phyloP scores from a whole-genome alignment of 2,888 invertebrate species.

The Polydrusus tereticollis region DNA sequence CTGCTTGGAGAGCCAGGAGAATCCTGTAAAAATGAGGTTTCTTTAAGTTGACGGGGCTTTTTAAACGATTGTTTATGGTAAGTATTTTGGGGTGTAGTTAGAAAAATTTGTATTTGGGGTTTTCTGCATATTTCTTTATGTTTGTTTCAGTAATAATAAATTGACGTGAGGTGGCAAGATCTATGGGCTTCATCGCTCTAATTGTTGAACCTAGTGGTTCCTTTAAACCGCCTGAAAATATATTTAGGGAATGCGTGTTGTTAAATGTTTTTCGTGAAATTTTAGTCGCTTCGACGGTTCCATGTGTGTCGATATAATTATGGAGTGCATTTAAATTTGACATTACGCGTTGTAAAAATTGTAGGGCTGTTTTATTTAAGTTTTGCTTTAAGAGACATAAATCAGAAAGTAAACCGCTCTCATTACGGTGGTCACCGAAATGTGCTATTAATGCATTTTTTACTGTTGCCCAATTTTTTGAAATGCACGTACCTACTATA shows the following conservation, averaged over 20 bases:
- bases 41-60: too few species aligned
- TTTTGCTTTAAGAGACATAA: not conserved
- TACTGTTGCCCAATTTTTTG: not conserved
- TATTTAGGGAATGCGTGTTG: not conserved
- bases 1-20: too few species aligned
- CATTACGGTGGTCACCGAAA: not conserved
- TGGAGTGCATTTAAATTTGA: not conserved
- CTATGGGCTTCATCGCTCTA: not conserved
- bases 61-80: too few species aligned
- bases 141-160: not conserved
- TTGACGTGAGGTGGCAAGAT: not conserved
- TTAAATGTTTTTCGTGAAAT: not conserved
- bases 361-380: not conserved
- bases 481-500: not conserved
- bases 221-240: not conserved
- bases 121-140: too few species aligned
- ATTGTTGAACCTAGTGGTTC: not conserved
- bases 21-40: too few species aligned
- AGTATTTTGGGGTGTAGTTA: too few species aligned
- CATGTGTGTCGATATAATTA: not conserved
- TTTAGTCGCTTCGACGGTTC: not conserved
- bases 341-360: not conserved
- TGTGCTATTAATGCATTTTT: not conserved
- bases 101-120: too few species aligned
- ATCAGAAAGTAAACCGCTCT: not conserved